These are phyloP conservation scores for Sitobion miscanthi DNA, from an alignment of 1,140 invertebrate species.

Conservation along the genomic window DNA sequence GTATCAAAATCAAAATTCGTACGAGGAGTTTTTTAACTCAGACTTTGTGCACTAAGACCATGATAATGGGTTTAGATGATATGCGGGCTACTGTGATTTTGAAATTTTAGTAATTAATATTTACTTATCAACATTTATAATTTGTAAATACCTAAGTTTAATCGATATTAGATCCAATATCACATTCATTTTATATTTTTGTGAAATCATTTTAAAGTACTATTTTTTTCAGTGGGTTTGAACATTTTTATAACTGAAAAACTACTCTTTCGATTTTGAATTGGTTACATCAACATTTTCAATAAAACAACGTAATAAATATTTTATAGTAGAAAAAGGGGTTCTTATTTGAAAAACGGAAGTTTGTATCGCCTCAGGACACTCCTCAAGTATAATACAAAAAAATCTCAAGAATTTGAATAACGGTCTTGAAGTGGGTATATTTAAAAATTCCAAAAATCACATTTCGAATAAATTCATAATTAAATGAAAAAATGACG, in stretches of 20 bases:
- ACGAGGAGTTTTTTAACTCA: neutral
- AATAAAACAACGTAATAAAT: neutral
- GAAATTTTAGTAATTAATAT: neutral
- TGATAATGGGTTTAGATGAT: neutral
- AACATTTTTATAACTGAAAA: neutral
- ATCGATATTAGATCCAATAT: neutral
- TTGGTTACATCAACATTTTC: neutral
- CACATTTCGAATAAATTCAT: neutral
- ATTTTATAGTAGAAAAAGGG: neutral
- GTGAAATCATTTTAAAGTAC: neutral
- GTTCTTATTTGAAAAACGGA: neutral
- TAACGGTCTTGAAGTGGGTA: neutral
- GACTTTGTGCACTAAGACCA: neutral
- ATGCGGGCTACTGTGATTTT: neutral
- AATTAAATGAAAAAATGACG: neutral
- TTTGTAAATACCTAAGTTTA: neutral
- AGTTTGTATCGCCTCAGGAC: neutral
- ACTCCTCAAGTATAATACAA: neutral
- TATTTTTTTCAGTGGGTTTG: neutral
- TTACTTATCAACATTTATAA: neutral
- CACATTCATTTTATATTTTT: neutral
- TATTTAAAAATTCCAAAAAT: neutral
- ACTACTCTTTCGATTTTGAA: neutral
- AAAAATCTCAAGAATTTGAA: neutral
- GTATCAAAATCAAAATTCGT: neutral